These are phyloP conservation scores for Schlechtendalia chinensis DNA, from an alignment of 1,140 invertebrate species.

Conservation along the genomic window DNA sequence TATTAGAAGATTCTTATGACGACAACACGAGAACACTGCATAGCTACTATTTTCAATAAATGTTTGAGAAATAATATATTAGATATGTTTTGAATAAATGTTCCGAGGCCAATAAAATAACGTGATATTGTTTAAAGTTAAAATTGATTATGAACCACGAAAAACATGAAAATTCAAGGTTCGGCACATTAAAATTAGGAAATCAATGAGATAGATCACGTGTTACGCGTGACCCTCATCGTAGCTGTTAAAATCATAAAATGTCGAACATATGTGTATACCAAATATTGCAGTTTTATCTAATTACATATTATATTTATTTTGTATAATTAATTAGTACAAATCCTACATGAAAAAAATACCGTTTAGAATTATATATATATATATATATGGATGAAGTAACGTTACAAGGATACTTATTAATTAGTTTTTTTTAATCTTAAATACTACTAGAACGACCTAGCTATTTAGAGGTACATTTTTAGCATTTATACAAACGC, in stretches of 20 bases:
- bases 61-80: not conserved
- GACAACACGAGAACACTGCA: not conserved
- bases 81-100: not conserved
- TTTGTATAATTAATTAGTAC: not conserved
- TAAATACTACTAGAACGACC: too few relatives aligned
- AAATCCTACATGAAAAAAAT: not conserved
- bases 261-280: not conserved
- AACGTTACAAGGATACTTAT: not conserved
- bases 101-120: not conserved
- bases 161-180: conserved; percentile 5
- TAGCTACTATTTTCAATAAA: not conserved
- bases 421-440: not conserved
- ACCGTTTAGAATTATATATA: not conserved
- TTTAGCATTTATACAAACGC: too few relatives aligned
- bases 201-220: too few relatives aligned
- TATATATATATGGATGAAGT: not conserved
- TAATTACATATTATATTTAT: not conserved
- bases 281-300: not conserved
- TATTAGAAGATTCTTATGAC: not conserved
- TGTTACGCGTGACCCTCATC: not conserved
- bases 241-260: not conserved
- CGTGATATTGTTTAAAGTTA: not conserved
- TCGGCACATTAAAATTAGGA: not conserved
- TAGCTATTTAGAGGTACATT: too few relatives aligned
- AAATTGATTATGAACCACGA: not conserved